Evolutionary conservation across 2,113 vertebrate genomes (phyloP).

Genomic region (Carettochelys insculpta): DNA sequence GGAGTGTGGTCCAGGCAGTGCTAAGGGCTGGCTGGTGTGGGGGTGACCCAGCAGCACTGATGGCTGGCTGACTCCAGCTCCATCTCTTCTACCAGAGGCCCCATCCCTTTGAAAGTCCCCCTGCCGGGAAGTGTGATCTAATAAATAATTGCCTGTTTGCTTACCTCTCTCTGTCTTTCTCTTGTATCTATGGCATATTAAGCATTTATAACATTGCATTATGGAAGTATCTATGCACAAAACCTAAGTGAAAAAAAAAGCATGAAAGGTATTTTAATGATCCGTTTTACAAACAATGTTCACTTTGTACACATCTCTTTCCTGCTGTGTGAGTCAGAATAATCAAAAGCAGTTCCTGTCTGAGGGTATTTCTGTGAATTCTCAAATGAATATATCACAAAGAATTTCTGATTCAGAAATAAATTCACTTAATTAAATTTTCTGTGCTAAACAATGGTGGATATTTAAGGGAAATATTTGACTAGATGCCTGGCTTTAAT

Average conservation of each 20-base stretch:
- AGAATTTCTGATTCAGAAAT: conserved; percentile 10
- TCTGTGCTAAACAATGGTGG: conserved; percentile 20
- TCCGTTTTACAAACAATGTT: background rate
- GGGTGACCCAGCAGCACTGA: too few relatives aligned
- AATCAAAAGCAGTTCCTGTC: background rate
- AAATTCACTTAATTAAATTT: conserved; percentile 56
- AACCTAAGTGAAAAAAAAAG: background rate
- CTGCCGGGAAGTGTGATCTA: background rate
- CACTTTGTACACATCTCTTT: background rate
- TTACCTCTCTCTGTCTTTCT: background rate
- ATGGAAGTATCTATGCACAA: background rate
- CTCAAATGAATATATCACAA: conserved; percentile 4
- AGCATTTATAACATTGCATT: background rate
- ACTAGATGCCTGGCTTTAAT: conserved; percentile 48
- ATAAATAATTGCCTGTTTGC: background rate
- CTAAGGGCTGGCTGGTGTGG: too few relatives aligned
- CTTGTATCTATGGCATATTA: background rate
- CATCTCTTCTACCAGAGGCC: too few relatives aligned
- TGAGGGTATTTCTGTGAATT: background rate
- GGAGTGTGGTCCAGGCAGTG: too few relatives aligned
- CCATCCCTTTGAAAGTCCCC: too few relatives aligned
- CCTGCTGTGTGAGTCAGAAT: background rate
- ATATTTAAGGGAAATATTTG: conserved; percentile 46
- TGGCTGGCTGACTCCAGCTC: too few relatives aligned
- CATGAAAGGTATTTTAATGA: background rate